A percentile compares a stretch with the other conserved stretches of the same genome.
These are phyloP conservation scores for Orthochromis malagaraziensis DNA, from an alignment of 2,113 vertebrate genomes.

Conservation along the genomic window DNA sequence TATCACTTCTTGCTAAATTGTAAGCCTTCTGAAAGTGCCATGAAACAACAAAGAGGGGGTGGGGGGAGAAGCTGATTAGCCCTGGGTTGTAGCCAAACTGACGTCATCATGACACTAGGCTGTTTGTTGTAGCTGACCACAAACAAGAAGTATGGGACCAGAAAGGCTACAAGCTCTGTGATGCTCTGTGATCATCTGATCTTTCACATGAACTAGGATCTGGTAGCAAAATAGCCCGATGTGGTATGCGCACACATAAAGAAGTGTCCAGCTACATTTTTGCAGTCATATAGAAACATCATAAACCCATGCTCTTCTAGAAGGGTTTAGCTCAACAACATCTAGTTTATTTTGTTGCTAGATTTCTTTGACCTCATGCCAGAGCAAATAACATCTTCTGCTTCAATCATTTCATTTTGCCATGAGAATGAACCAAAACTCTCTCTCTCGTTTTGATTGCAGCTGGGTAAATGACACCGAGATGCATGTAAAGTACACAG, in stretches of 20 bases:
- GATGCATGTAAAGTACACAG: not conserved
- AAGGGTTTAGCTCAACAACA: not conserved
- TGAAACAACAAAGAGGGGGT: slow-evolving; percentile 13
- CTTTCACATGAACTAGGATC: slow-evolving; percentile 31
- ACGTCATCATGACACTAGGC: slow-evolving; percentile 55
- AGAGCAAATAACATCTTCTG: not conserved
- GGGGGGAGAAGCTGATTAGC: slow-evolving; percentile 27
- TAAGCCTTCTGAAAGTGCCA: slow-evolving; percentile 44
- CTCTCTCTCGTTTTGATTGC: not conserved
- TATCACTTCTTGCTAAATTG: slow-evolving; percentile 54
- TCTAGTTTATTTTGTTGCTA: slow-evolving; percentile 8
- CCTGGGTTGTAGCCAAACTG: slow-evolving; percentile 31
- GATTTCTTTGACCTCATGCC: not conserved
- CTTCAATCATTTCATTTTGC: slow-evolving; percentile 9
- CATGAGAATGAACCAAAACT: not conserved
- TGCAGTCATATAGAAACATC: not conserved
- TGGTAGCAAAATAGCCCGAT: slow-evolving; percentile 40
- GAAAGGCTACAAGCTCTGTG: slow-evolving; percentile 3
- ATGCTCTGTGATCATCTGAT: slow-evolving; percentile 54
- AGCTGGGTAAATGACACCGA: not conserved
- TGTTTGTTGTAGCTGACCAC: slow-evolving; percentile 42
- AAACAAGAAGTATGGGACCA: slow-evolving; percentile 23
- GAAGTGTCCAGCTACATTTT: not conserved
- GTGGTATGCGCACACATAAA: not conserved
- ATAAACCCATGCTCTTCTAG: not conserved